phyloP scores from a whole-genome alignment of 1,140 invertebrate genomes.

The Oncopodura yosiiana region DNA sequence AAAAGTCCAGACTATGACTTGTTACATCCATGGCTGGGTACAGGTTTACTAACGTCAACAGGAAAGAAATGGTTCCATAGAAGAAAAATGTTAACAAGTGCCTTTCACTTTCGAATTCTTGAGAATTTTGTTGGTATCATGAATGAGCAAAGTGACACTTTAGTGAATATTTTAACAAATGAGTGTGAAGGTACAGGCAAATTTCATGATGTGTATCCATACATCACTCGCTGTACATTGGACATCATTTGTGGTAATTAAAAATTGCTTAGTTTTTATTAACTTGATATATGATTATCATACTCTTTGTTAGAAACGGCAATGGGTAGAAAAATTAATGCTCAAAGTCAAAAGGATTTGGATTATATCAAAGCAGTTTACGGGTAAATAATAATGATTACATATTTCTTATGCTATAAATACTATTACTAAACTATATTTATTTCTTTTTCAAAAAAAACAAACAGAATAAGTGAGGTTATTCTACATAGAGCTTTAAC shows the following conservation, averaged over 20 bases:
- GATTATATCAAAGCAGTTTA: conserved; percentile 28
- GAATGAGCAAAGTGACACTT: conserved; percentile 47
- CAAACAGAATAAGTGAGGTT: conserved; percentile 20
- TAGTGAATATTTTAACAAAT: conserved; percentile 37
- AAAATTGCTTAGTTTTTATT: conserved; percentile 16
- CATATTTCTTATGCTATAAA: neutral
- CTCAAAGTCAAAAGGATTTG: conserved; percentile 39
- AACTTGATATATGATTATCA: conserved; percentile 13
- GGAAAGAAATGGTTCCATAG: conserved; percentile 49
- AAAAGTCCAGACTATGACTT: conserved; percentile 64
- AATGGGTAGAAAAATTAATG: conserved; percentile 33
- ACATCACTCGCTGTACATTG: conserved; percentile 47
- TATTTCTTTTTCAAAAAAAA: conserved; percentile 12
- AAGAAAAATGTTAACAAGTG: conserved; percentile 54
- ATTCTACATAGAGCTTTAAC: conserved; percentile 45
- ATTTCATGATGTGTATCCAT: conserved; percentile 44
- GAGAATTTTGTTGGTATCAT: conserved; percentile 53
- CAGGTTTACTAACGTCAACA: conserved; percentile 55
- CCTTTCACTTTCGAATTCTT: conserved; percentile 59
- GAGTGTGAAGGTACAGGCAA: conserved; percentile 30
- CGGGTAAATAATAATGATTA: conserved; percentile 1
- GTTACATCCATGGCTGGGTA: conserved; percentile 64
- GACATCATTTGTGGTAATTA: conserved; percentile 54
- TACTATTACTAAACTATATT: too few relatives aligned
- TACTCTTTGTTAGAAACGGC: conserved; percentile 37